Base-by-base conservation (phyloP, 2,888 invertebrate species). In the Ectemnius lituratus region DNA sequence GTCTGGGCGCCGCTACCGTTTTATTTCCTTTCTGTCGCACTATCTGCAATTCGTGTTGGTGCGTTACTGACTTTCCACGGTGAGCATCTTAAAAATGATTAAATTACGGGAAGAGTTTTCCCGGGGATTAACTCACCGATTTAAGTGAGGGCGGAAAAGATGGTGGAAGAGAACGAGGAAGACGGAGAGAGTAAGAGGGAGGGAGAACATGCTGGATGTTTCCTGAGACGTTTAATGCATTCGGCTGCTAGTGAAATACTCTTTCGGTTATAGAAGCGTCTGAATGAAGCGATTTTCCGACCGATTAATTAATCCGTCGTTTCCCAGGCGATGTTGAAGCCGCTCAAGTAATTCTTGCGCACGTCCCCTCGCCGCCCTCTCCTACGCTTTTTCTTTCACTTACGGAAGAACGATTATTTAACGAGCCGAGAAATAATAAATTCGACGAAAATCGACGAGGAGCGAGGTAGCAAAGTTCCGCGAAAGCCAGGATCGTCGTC, bases 231-330 rank as follows among this genome's bases (percentile, higher is more conserved):
- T 8, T 37, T 37, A 37, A 37, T 37, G 37, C 37, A 37, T 37
- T 37, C 37, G 37, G 37, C 37, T 37, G 37, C 37, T 37, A 37
- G 11, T 0, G 37, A 37, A 37, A 37, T 37, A n/a, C 52, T 52
- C 52, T 52, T 52, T 52, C 16, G n/a, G 16, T 52, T 52, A 52
- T 16, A 52, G 13, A 13, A 52, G 16, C 52, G 16, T 52, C 52
- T 37, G 37, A 37, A 37, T 37, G 13, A 52, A 52, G n/a, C 52
- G 52, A 52, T 52, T 52, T 52, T 52, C 52, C n/a, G 16, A n/a
- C 16, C 52, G 52, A 52, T 52, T 52, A 52, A 52, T 16, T 52
- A 52, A 52, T 52, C 52, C 52, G n/a, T 52, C 52, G 52, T 14
- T 14, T 52, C 52, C 52, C 52, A 11, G 11, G 37, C 37, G 37